Conservation (phyloP, 1,140 invertebrate genomes). For the Drosophila carrolli region DNA sequence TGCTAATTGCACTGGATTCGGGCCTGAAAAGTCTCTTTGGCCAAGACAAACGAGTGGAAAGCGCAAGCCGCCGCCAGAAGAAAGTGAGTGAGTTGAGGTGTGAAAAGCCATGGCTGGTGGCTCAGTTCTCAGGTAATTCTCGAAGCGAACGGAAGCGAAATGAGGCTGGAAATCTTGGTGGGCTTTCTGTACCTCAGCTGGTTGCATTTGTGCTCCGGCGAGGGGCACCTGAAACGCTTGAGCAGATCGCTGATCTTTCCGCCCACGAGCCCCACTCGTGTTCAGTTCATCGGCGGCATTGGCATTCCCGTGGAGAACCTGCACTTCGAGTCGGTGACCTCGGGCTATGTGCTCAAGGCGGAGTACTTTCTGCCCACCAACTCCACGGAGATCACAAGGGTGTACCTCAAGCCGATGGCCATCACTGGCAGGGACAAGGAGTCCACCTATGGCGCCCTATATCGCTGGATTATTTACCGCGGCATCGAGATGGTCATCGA, state of each 20-base stretch:
- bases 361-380: slow-evolving; percentile 80
- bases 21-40: slow-evolving; percentile 4
- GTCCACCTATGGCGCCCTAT: slow-evolving; percentile 43
- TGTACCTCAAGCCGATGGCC: slow-evolving; percentile 63
- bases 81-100: slow-evolving; percentile 64
- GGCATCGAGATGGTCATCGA: slow-evolving; percentile 71
- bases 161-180: slow-evolving; percentile 24
- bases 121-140: slow-evolving; percentile 36
- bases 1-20: slow-evolving; percentile 69
- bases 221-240: slow-evolving; percentile 45
- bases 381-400: slow-evolving; percentile 56
- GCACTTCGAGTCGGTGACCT: slow-evolving; percentile 77
- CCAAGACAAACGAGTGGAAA: slow-evolving; percentile 42
- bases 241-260: slow-evolving; percentile 77
- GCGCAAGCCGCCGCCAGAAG: slow-evolving; percentile 24
- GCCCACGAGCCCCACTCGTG: slow-evolving; percentile 73
- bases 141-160: slow-evolving; percentile 24
- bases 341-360: slow-evolving; percentile 81
- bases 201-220: neutral
- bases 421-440: slow-evolving; percentile 50
- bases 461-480: slow-evolving; percentile 80
- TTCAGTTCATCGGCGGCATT: slow-evolving; percentile 81
- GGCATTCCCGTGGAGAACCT: slow-evolving; percentile 80
- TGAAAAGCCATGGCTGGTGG: slow-evolving; percentile 28
- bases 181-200: neutral